A percentile compares a stretch with the other conserved stretches of the same genome.
Evolutionary conservation across 92 coral and sea anemone genomes (phyloP).

Genomic region (Chrysogorgia sp.): DNA sequence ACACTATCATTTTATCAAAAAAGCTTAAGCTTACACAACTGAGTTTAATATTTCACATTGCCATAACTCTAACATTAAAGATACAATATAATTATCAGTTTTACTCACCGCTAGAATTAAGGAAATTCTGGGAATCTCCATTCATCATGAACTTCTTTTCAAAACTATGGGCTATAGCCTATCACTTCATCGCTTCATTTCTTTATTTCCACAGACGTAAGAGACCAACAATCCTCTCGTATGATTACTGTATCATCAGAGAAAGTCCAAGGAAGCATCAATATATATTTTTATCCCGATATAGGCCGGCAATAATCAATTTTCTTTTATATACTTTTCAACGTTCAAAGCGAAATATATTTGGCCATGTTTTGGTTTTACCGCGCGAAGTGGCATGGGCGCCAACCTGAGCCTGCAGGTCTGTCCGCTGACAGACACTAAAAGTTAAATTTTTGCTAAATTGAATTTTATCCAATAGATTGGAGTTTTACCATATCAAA

Average conservation of each 20-base stretch:
- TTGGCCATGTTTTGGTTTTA: background rate
- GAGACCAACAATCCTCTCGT: background rate
- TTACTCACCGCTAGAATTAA: conserved; percentile 20
- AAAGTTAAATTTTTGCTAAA: too few relatives aligned
- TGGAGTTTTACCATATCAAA: too few relatives aligned
- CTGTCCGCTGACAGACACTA: too few relatives aligned
- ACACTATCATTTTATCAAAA: too few relatives aligned
- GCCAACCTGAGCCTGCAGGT: too few relatives aligned
- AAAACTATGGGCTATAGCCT: background rate
- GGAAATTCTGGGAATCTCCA: background rate
- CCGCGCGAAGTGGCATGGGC: background rate
- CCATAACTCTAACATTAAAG: background rate
- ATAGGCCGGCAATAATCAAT: background rate
- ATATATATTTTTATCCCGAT: background rate
- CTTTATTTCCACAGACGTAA: background rate
- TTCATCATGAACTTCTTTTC: background rate
- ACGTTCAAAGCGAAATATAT: too few relatives aligned
- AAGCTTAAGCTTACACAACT: too few relatives aligned
- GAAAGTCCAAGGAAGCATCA: background rate
- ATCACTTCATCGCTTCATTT: background rate
- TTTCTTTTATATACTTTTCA: background rate
- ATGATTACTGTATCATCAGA: background rate
- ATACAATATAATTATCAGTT: background rate
- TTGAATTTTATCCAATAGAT: too few relatives aligned
- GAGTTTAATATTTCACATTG: too few relatives aligned